Conservation (phyloP, 64 coral and sea anemone genomes). For the Montipora cactus region DNA sequence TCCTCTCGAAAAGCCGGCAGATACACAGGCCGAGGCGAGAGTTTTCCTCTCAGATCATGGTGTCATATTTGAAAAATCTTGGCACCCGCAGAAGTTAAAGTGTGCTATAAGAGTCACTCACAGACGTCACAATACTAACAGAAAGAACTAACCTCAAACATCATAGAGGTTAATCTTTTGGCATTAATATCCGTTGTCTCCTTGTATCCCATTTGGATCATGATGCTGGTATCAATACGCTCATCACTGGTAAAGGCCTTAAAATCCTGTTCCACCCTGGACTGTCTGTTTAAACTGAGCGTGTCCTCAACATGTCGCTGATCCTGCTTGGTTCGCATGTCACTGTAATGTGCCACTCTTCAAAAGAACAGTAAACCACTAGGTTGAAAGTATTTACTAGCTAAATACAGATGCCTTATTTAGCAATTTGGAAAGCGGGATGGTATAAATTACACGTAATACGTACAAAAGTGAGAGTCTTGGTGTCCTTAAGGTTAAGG, state of each 20-base stretch:
- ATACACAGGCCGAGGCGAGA: too few species aligned
- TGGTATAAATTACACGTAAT: background rate
- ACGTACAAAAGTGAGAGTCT: too few species aligned
- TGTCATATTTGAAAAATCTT: too few species aligned
- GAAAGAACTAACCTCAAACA: background rate
- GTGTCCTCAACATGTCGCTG: background rate
- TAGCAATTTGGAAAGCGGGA: too few species aligned
- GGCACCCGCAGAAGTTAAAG: too few species aligned
- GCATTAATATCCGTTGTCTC: background rate
- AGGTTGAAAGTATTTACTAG: too few species aligned
- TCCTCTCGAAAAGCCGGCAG: too few species aligned
- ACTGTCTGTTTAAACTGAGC: slow-evolving; percentile 7
- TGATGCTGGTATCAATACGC: background rate
- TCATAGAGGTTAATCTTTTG: background rate
- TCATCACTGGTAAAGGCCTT: background rate
- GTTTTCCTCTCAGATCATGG: too few species aligned
- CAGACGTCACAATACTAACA: too few species aligned
- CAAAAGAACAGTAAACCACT: background rate
- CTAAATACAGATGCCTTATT: background rate
- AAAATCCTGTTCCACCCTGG: background rate
- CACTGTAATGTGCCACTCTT: background rate
- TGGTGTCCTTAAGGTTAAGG: too few species aligned
- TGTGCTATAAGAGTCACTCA: too few species aligned
- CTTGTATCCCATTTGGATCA: background rate
- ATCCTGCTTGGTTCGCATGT: background rate